Percentiles rank a stretch among this genome's conserved stretches.
Conservation (phyloP, 2,888 invertebrate genomes). For the Diarsia dahlii region DNA sequence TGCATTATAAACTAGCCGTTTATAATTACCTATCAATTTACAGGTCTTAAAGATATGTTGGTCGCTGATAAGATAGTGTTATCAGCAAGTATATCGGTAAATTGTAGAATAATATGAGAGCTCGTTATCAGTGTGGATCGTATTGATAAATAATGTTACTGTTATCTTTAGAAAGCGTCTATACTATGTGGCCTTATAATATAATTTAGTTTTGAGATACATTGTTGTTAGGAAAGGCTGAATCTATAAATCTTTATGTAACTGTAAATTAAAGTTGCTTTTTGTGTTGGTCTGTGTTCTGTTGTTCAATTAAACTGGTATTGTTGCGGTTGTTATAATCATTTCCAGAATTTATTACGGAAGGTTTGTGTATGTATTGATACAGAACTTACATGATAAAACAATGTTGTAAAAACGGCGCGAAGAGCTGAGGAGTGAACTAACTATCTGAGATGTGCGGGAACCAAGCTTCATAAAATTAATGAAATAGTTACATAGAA, state of each 20-base stretch:
- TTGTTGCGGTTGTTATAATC: neutral
- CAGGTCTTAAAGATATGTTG: constrained; percentile 34
- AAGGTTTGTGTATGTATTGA: neutral
- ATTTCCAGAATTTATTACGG: neutral
- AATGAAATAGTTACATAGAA: constrained; percentile 20
- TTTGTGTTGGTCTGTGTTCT: neutral
- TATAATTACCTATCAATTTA: constrained; percentile 49
- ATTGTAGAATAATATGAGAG: constrained; percentile 68
- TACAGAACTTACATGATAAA: neutral
- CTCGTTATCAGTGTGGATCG: constrained; percentile 44
- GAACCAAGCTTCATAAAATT: constrained; percentile 3
- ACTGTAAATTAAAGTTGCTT: neutral
- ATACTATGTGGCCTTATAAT: constrained; percentile 28
- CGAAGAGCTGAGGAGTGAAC: neutral
- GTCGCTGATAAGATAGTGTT: constrained; percentile 62
- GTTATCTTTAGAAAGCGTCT: constrained; percentile 52
- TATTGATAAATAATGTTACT: constrained; percentile 47
- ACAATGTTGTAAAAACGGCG: neutral
- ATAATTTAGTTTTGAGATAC: constrained; percentile 23
- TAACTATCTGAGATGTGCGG: neutral
- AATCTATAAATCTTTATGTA: neutral
- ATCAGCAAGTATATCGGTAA: constrained; percentile 65
- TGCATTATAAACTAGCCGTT: constrained; percentile 26
- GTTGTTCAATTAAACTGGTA: neutral
- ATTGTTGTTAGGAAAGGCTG: constrained; percentile 21